Base-by-base conservation (phyloP, 2,797 vertebrate genomes). In the Sciaenops ocellatus region DNA sequence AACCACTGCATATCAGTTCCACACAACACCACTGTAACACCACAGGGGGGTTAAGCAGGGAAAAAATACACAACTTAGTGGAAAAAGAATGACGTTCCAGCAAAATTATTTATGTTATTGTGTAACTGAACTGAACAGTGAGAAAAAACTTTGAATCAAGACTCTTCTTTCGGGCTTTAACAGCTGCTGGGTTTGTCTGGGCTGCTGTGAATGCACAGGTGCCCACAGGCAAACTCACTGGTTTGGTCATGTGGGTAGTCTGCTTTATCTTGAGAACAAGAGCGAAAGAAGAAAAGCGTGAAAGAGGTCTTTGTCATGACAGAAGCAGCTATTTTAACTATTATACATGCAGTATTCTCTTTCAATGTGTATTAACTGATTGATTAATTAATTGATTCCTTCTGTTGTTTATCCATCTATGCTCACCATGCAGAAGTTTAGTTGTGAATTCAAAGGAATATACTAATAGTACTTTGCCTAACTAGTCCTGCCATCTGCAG, bases 1-100 rank as follows among this genome's bases (percentile, higher is more conserved):
- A 67, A 69, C 46, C 84, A 60, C 65, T 81, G 83, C 76, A 69
- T 87, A 85, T 89, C 79, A 84, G 85, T 92, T 84, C 78, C 79
- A 75, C 59, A 74, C 69, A 66, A 78, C 73, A 73, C 71, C 62
- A 69, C 8, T 72, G 46, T 26, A 56, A 69, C 70, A 56, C 18
- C 67, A 42, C 6, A 52, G 22, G 70, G 80, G 73, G 63, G 54
- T 76, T 59, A 55, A 28, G 12, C 15, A 16, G 11, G 5, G 20
- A 59, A 15, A 48, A 28, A 4, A 20, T 2, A 30, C 42, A 61
- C 38, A 73, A 16, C 26, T 44, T 38, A 9, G 6, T 30, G 30
- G 30, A 26, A 77, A 66, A 64, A 71, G 3, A 28, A 15, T 4
- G 24, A 51, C 15, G 6, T 12, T 56, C n/a, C 18, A 26, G 34